Percentiles rank a stretch among this genome's conserved stretches.
Evolutionary conservation across 2,113 vertebrate genomes (phyloP).

Genomic region (Bujurquina vittata): DNA sequence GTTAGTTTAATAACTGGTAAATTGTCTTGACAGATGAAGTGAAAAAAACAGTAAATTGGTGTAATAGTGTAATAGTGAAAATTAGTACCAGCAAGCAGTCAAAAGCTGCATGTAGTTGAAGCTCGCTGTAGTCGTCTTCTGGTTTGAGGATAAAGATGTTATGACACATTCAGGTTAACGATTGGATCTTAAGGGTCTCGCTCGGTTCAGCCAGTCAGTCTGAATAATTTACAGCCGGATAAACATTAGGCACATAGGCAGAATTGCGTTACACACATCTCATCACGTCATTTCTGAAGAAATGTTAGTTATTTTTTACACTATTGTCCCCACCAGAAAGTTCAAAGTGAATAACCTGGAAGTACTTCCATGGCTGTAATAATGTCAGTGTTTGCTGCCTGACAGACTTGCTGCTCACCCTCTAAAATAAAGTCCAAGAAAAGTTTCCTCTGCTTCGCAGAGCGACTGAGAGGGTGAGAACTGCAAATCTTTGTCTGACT

Average conservation of each 20-base stretch:
- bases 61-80: neutral
- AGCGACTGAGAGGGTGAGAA: neutral
- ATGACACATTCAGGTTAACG: slow-evolving; percentile 59
- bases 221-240: slow-evolving; percentile 34
- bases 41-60: neutral
- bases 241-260: no score
- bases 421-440: neutral
- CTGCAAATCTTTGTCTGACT: neutral
- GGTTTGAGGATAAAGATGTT: slow-evolving; percentile 8
- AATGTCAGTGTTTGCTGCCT: neutral
- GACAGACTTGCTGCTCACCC: neutral
- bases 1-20: neutral
- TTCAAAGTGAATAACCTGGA: neutral
- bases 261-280: no score
- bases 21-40: neutral
- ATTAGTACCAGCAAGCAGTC: neutral
- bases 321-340: neutral
- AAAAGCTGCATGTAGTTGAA: neutral
- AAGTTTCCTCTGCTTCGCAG: neutral
- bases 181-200: slow-evolving; percentile 19
- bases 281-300: neutral
- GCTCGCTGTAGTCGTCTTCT: neutral
- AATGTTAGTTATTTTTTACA: neutral
- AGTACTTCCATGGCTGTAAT: no score
- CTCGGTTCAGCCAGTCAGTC: slow-evolving; percentile 36